These are phyloP conservation scores for Anguilla rostrata DNA, from an alignment of 2,113 vertebrate species.

Conservation along the genomic window DNA sequence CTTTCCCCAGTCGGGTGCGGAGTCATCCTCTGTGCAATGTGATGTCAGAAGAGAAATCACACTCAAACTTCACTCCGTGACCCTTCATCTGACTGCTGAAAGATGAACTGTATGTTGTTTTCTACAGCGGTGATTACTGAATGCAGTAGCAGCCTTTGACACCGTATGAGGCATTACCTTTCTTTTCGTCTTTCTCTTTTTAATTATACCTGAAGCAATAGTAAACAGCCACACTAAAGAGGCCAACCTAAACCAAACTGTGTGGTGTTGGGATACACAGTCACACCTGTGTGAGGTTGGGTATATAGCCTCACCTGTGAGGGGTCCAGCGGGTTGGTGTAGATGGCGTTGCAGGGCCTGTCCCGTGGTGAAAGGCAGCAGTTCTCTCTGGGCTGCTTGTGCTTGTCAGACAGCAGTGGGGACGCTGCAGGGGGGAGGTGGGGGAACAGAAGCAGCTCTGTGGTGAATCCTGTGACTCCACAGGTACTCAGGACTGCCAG, in stretches of 20 bases:
- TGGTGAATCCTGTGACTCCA: not conserved
- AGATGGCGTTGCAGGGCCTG: slow-evolving; percentile 92
- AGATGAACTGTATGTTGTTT: too few species aligned
- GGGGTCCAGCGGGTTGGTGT: slow-evolving; percentile 81
- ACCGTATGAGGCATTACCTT: too few species aligned
- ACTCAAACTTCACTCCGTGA: not conserved
- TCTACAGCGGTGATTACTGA: too few species aligned
- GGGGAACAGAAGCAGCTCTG: not conserved
- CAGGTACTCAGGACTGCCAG: not conserved
- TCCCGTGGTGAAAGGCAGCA: slow-evolving; percentile 91
- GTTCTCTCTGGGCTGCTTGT: slow-evolving; percentile 96
- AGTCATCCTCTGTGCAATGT: slow-evolving; percentile 74
- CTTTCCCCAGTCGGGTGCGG: slow-evolving; percentile 85
- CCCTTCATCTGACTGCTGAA: not conserved
- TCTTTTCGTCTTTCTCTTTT: too few species aligned
- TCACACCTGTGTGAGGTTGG: too few species aligned
- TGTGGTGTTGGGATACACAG: too few species aligned
- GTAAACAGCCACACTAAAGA: too few species aligned
- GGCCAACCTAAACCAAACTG: too few species aligned
- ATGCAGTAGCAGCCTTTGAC: too few species aligned
- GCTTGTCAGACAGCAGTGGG: slow-evolving; percentile 93
- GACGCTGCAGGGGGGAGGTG: slow-evolving; percentile 74
- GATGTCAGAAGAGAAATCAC: not conserved
- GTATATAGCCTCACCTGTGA: slow-evolving; percentile 74
- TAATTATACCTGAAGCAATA: too few species aligned